A percentile compares a stretch with the other conserved stretches of the same genome.
phyloP scores from a whole-genome alignment of 2,888 invertebrate genomes.

The Drosophila infuscata region DNA sequence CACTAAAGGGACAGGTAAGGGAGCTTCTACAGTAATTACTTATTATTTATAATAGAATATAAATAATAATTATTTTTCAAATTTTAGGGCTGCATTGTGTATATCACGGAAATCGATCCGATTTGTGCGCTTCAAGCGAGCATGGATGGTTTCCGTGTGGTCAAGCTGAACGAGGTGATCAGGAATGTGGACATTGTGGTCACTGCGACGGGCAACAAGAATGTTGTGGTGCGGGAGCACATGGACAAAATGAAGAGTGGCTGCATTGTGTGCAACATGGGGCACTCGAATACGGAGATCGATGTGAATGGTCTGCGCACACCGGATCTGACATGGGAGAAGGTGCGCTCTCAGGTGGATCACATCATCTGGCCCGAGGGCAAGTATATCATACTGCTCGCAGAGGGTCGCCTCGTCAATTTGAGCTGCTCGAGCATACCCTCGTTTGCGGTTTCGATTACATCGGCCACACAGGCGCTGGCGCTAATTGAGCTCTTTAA shows the following conservation, averaged over 20 bases:
- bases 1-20: constrained; percentile 90
- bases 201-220: constrained; percentile 99
- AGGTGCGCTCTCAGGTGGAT: constrained; percentile 98
- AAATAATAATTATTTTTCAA: not conserved
- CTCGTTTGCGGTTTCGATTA: constrained; percentile 98
- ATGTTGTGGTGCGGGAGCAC: constrained; percentile 96
- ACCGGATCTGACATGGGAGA: constrained; percentile 98
- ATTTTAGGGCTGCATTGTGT: constrained; percentile 93
- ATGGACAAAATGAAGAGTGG: constrained; percentile 99
- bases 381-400: constrained; percentile 96
- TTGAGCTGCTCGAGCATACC: constrained; percentile 98
- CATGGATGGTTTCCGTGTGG: constrained; percentile 98
- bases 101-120: constrained; percentile 97
- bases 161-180: constrained; percentile 96
- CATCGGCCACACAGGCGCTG: constrained; percentile 98
- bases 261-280: constrained; percentile 98
- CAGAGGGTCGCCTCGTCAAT: constrained; percentile 98
- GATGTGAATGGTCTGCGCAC: constrained; percentile 97
- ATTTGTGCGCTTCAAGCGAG: constrained; percentile 98
- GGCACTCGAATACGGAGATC: constrained; percentile 98
- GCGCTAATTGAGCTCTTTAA: constrained; percentile 98
- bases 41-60: too few species aligned
- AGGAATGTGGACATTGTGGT: constrained; percentile 97
- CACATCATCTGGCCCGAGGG: constrained; percentile 99
- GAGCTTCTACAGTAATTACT: not conserved